Evolutionary conservation across 2,888 invertebrate species (phyloP), one percentile per base, ranked within the genome.

Genomic region (Agonopterix alstromeriana): DNA sequence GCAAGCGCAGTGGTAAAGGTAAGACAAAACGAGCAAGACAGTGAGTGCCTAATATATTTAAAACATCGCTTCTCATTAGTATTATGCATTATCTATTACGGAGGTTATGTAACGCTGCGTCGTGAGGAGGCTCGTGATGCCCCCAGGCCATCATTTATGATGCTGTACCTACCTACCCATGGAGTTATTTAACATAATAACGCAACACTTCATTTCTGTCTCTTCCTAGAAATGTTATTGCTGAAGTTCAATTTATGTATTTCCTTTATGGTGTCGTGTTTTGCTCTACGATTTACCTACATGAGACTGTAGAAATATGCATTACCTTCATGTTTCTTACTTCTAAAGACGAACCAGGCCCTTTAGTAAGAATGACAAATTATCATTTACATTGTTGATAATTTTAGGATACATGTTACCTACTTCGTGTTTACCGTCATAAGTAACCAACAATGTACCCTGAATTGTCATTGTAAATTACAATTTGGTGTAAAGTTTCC

Each of bases 21-120:
- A 63, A 65, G 70, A 73, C 70, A 70, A 68, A 65, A 63, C 60
- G 70, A 66, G 61, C 63, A 66, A 65, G 68, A 70, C 74, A 75
- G 69, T 69, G 64, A 67, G 70, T 75, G 71, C 67, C 73, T 77
- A 75, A 77, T 80, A 81, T 73, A 77, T 81, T 81, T 78, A 8
- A 78, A 82, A 81, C 80, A 84, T 82, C 76, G 78, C 77, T 73
- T 74, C 78, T 84, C 82, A 83, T 85, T 83, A 81, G 74, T 73
- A 73, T 79, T 81, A 82, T 78, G 77, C 74, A 76, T 84, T 83
- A 82, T 80, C 81, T 80, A 77, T 83, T 82, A 81, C 75, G 59
- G 58, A 57, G 56, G 63, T 86, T 81, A 77, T 73, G 76, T 82
- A 85, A 84, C 59, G 61, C 12, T 11, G 17, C 40, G 36, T 70